These are phyloP conservation scores for Melitaea athalia DNA, from an alignment of 2,888 invertebrate genomes.

Conservation along the genomic window DNA sequence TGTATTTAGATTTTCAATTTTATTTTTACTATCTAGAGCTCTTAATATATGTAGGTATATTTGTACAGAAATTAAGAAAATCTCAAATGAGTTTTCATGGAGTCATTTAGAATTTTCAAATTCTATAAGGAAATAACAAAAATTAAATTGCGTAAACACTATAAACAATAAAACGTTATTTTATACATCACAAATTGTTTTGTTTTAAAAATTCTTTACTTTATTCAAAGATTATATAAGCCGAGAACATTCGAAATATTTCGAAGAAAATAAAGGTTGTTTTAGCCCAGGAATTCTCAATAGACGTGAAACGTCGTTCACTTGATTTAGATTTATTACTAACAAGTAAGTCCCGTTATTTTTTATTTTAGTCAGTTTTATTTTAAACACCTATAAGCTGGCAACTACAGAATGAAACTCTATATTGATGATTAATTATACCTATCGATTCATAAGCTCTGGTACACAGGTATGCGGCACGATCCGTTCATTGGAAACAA, in stretches of 20 bases:
- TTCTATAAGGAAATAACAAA: too few species aligned
- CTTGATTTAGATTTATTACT: constrained; percentile 1
- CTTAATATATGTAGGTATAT: too few species aligned
- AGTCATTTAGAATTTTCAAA: too few species aligned
- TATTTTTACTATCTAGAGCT: too few species aligned
- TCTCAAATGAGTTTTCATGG: too few species aligned
- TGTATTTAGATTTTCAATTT: too few species aligned
- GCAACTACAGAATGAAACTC: not conserved
- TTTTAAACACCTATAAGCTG: too few species aligned
- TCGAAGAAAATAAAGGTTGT: not conserved
- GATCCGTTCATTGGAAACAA: not conserved
- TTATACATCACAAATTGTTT: too few species aligned
- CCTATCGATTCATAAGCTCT: not conserved
- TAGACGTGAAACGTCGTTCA: not conserved
- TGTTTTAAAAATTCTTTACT: too few species aligned
- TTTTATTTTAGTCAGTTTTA: not conserved
- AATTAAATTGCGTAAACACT: too few species aligned
- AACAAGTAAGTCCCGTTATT: not conserved
- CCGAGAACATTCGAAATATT: not conserved
- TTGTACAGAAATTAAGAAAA: too few species aligned
- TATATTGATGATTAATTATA: not conserved
- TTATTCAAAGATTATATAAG: not conserved
- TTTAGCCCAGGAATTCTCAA: not conserved
- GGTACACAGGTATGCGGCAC: not conserved
- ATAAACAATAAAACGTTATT: too few species aligned